Evolutionary conservation across 2,797 vertebrate genomes (phyloP).

Genomic region (Enteromius paludinosus): DNA sequence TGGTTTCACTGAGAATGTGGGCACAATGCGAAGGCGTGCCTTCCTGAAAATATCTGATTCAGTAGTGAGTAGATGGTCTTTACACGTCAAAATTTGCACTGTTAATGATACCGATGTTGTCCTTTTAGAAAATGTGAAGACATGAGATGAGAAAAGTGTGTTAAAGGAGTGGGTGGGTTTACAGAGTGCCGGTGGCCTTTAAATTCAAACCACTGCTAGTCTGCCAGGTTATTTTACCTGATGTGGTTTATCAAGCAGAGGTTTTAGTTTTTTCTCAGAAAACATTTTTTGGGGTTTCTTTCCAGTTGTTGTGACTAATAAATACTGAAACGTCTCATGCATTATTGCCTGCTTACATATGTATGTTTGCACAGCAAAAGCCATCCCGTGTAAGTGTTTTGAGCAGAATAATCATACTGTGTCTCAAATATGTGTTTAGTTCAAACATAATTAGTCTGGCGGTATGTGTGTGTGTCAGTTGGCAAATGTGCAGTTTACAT

Average conservation of each 20-base stretch:
- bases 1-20: slow-evolving; percentile 13
- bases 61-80: slow-evolving; percentile 19
- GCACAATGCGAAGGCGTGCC: neutral
- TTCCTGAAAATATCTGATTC: slow-evolving; percentile 2
- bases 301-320: neutral
- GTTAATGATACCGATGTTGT: neutral
- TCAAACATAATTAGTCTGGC: slow-evolving; percentile 48
- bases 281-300: neutral
- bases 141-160: slow-evolving; percentile 14
- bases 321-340: neutral
- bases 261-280: neutral
- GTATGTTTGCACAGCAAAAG: slow-evolving; percentile 18
- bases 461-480: slow-evolving; percentile 37
- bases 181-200: slow-evolving; percentile 14
- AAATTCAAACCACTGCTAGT: neutral
- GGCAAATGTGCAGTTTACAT: slow-evolving; percentile 32
- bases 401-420: slow-evolving; percentile 45
- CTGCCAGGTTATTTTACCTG: slow-evolving; percentile 4
- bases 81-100: slow-evolving; percentile 22
- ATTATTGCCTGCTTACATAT: neutral
- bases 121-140: slow-evolving; percentile 4
- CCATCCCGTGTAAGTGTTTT: slow-evolving; percentile 35
- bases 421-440: slow-evolving; percentile 41
- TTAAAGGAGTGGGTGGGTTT: slow-evolving; percentile 36
- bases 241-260: neutral